These are phyloP conservation scores for Rosalia funebris DNA, from an alignment of 2,888 invertebrate genomes.

Conservation along the genomic window DNA sequence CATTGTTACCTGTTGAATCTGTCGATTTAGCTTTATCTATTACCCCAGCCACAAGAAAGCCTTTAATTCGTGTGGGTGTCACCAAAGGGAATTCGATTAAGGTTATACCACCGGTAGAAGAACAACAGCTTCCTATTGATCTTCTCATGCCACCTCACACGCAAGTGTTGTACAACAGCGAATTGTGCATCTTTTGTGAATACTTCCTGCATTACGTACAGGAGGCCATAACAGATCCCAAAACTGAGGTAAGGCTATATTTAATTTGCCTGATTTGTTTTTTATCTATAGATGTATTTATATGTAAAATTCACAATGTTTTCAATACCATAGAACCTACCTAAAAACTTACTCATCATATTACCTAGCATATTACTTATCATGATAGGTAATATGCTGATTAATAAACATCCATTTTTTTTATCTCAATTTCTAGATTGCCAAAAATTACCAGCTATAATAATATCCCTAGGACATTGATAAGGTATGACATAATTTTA, in stretches of 20 bases:
- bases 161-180: slow-evolving; percentile 61
- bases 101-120: slow-evolving; percentile 20
- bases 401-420: too few species aligned
- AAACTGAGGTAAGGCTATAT: slow-evolving; percentile 78
- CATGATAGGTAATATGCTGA: too few species aligned
- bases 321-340: too few species aligned
- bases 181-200: slow-evolving; percentile 82
- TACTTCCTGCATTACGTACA: slow-evolving; percentile 85
- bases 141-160: slow-evolving; percentile 61
- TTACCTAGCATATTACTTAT: too few species aligned
- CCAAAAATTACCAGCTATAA: too few species aligned
- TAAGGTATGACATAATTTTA: too few species aligned
- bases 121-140: slow-evolving; percentile 67
- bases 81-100: slow-evolving; percentile 15
- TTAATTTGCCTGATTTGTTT: too few species aligned
- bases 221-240: slow-evolving; percentile 74
- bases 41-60: slow-evolving; percentile 9
- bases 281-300: too few species aligned
- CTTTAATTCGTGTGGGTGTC: slow-evolving; percentile 9
- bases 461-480: too few species aligned
- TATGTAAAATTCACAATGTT: too few species aligned
- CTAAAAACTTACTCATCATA: too few species aligned
- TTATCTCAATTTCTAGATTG: too few species aligned
- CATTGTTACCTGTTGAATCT: slow-evolving; percentile 30
- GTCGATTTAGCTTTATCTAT: slow-evolving; percentile 24